A percentile compares a stretch with the other conserved stretches of the same genome.
Conservation (phyloP, 2,797 vertebrate species). For the Sebastes ruberrimus region DNA sequence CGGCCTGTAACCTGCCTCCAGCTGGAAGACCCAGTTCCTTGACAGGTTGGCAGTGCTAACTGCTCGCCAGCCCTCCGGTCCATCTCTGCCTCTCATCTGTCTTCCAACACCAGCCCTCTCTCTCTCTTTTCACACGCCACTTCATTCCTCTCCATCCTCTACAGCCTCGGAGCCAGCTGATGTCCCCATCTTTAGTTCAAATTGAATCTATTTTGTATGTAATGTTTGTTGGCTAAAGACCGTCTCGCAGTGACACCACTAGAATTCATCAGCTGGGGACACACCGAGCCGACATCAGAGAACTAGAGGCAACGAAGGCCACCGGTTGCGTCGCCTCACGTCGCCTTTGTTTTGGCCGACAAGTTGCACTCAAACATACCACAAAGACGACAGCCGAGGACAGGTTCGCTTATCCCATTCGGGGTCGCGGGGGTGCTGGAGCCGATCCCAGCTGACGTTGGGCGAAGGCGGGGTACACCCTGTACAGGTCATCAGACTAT, state of each 20-base stretch:
- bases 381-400: too few relatives aligned
- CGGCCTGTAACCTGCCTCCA: slow-evolving; percentile 43
- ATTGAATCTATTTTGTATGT: background rate
- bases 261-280: background rate
- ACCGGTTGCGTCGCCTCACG: too few relatives aligned
- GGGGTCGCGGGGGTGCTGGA: too few relatives aligned
- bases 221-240: background rate
- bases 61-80: slow-evolving; percentile 26
- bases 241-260: background rate
- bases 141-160: slow-evolving; percentile 1
- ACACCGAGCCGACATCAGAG: too few relatives aligned
- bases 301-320: too few relatives aligned
- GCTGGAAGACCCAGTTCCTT: slow-evolving; percentile 55
- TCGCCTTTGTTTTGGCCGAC: too few relatives aligned
- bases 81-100: slow-evolving; percentile 37
- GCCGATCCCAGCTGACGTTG: too few relatives aligned
- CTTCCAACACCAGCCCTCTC: slow-evolving; percentile 15
- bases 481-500: too few relatives aligned
- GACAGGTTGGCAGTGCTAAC: slow-evolving; percentile 58
- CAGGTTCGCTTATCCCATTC: too few relatives aligned
- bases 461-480: too few relatives aligned
- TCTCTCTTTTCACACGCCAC: slow-evolving; percentile 28
- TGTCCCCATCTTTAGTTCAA: background rate
- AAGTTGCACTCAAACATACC: too few relatives aligned
- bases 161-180: slow-evolving; percentile 18